Evolutionary conservation across 2,888 invertebrate species (phyloP).

Genomic region (Lithophane leautieri): DNA sequence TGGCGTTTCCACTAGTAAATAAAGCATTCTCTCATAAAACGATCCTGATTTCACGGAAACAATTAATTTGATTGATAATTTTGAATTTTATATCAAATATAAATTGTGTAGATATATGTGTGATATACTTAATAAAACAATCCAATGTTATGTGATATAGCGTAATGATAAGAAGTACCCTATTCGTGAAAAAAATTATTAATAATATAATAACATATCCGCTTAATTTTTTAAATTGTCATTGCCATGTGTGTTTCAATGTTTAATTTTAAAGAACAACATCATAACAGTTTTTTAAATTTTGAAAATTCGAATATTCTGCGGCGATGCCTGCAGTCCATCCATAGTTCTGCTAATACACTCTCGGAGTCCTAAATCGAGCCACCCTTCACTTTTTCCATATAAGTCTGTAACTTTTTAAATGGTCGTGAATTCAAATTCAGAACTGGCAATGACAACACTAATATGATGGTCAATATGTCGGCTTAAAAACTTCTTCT

Average conservation of each 20-base stretch:
- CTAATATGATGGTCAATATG: not conserved
- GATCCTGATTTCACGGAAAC: not conserved
- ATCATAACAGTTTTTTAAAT: not conserved
- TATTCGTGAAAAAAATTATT: not conserved
- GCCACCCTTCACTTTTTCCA: not conserved
- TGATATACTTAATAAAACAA: constrained; percentile 6
- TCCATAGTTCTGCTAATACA: not conserved
- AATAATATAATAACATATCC: not conserved
- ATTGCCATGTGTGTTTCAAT: not conserved
- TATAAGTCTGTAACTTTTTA: not conserved
- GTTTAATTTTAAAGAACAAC: not conserved
- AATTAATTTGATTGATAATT: not conserved
- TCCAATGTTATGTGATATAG: not conserved
- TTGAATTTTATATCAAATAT: not conserved
- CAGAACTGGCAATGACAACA: not conserved
- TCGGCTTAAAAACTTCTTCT: not conserved
- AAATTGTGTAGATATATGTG: not conserved
- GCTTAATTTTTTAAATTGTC: not conserved
- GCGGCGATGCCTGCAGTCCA: not conserved
- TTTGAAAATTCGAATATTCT: not conserved
- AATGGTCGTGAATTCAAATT: not conserved
- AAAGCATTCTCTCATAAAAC: not conserved
- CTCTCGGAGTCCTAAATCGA: not conserved
- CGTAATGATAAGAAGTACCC: not conserved
- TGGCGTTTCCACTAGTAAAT: not conserved